Evolutionary conservation across 2,113 vertebrate species (phyloP).

Genomic region (Dryoscopus gambensis): DNA sequence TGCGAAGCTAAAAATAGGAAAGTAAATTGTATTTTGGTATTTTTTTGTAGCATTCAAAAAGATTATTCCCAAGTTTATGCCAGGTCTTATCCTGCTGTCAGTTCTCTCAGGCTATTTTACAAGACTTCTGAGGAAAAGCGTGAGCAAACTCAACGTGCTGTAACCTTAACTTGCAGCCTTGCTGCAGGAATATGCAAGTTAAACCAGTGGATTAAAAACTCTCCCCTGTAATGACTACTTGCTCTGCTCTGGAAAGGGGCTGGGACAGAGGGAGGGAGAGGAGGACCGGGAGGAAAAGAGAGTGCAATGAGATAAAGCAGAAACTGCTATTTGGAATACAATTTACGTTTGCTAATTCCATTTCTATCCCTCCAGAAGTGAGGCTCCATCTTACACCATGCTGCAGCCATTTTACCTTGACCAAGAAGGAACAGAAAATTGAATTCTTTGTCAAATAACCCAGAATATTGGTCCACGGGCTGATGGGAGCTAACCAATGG

Average conservation of each 20-base stretch:
- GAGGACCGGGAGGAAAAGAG: not conserved
- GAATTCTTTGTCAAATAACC: not conserved
- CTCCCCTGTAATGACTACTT: not conserved
- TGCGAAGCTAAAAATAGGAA: not conserved
- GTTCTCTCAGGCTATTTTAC: not conserved
- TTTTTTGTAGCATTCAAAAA: not conserved
- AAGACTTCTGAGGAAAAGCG: not conserved
- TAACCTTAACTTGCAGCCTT: constrained; percentile 27
- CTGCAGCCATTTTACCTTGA: constrained; percentile 36
- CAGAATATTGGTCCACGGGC: not conserved
- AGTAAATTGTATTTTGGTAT: not conserved
- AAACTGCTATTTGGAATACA: not conserved
- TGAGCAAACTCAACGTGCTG: not conserved
- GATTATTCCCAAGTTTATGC: not conserved
- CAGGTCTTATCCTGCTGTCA: not conserved
- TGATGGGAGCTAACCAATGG: not conserved
- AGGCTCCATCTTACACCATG: constrained; percentile 21
- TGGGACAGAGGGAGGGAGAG: not conserved
- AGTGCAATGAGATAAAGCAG: not conserved
- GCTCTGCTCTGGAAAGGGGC: not conserved
- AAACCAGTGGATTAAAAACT: constrained; percentile 11
- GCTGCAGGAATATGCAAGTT: constrained; percentile 23
- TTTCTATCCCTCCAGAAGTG: not conserved
- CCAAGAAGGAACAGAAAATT: not conserved
- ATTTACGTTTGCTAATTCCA: constrained; percentile 23